Evolutionary conservation across 1,140 invertebrate species (phyloP).

Genomic region (Schlechtendalia chinensis): DNA sequence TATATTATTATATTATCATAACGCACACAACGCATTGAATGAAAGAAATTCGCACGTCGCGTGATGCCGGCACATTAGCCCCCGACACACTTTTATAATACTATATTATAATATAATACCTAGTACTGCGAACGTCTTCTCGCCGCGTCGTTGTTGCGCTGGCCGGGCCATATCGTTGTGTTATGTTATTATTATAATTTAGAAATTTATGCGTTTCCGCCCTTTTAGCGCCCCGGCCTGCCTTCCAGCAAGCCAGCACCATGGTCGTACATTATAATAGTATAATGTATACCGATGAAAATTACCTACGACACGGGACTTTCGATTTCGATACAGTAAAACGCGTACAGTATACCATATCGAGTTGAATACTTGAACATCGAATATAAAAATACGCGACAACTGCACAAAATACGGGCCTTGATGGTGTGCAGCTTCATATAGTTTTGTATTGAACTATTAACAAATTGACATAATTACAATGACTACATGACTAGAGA

Average conservation of each 20-base stretch:
- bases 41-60: not conserved
- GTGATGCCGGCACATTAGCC: not conserved
- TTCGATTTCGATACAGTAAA: too few species aligned
- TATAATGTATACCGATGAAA: not conserved
- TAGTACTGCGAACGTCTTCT: not conserved
- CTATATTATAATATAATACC: too few species aligned
- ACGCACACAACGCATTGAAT: not conserved
- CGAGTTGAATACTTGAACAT: too few species aligned
- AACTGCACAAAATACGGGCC: too few species aligned
- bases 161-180: not conserved
- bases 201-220: slow-evolving; percentile 15
- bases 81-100: not conserved
- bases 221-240: not conserved
- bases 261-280: too few species aligned
- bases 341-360: too few species aligned
- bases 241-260: too few species aligned
- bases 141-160: not conserved
- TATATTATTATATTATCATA: not conserved
- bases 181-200: not conserved
- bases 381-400: too few species aligned
- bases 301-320: not conserved
- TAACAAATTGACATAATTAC: too few species aligned
- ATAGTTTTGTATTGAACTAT: too few species aligned
- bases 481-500: too few species aligned
- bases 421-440: too few species aligned